A percentile compares a stretch with the other conserved stretches of the same genome.
Conservation (phyloP, 2,888 invertebrate species). For the Ariolimax columbianus region DNA sequence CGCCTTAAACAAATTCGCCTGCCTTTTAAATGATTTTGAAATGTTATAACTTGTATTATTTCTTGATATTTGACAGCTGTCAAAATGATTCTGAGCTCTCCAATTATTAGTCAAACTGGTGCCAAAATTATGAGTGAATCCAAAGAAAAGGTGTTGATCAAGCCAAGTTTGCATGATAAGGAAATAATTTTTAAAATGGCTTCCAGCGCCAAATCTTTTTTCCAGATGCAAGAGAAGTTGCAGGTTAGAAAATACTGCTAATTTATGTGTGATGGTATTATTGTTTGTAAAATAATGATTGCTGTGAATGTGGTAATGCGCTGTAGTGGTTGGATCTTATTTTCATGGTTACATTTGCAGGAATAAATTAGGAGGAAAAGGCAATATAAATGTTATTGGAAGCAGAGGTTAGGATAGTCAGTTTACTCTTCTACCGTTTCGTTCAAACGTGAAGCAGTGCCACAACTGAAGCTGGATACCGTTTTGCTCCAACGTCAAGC, state of each 20-base stretch:
- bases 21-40: no score
- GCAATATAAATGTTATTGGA: no score
- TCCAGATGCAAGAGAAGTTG: constrained; percentile 69
- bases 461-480: no score
- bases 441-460: no score
- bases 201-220: constrained; percentile 61
- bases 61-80: neutral
- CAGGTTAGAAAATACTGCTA: constrained; percentile 61
- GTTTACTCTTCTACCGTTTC: no score
- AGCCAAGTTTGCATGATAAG: constrained; percentile 68
- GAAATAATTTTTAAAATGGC: constrained; percentile 68
- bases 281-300: neutral
- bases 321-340: neutral
- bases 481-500: no score
- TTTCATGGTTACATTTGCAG: neutral
- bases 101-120: no score
- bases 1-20: no score
- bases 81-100: neutral
- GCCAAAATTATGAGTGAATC: neutral
- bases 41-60: neutral
- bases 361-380: neutral
- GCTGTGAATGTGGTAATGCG: neutral
- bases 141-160: constrained; percentile 45
- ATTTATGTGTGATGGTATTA: no score
- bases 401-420: no score